Percentiles rank a stretch among this genome's conserved stretches.
phyloP scores from a whole-genome alignment of 2,888 invertebrate genomes.

The Coelinius sp. region DNA sequence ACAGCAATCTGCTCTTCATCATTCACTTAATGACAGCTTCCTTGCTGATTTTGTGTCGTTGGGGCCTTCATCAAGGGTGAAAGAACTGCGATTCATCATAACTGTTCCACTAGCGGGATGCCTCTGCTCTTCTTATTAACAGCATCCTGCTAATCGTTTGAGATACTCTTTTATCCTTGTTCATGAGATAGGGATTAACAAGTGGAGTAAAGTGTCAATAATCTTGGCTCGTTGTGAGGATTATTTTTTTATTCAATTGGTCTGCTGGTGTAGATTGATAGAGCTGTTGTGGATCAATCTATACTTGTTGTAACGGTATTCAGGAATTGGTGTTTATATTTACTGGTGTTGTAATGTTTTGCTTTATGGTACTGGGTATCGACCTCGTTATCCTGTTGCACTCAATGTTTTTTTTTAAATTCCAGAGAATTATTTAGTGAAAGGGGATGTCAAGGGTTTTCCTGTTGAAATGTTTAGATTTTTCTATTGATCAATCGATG shows the following conservation, averaged over 20 bases:
- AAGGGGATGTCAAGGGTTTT: background rate
- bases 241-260: background rate
- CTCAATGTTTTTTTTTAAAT: background rate
- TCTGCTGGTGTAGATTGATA: background rate
- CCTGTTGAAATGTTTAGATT: background rate
- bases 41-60: slow-evolving; percentile 23
- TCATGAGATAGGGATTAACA: background rate
- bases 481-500: background rate
- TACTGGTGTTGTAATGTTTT: background rate
- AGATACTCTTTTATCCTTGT: slow-evolving; percentile 9
- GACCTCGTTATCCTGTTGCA: background rate
- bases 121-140: slow-evolving; percentile 66
- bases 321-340: background rate
- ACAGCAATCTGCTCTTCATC: background rate
- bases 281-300: background rate
- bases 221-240: background rate
- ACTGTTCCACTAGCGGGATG: slow-evolving; percentile 69
- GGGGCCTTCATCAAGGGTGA: slow-evolving; percentile 31
- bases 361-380: background rate
- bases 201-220: slow-evolving; percentile 1
- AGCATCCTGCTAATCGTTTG: slow-evolving; percentile 64
- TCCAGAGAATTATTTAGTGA: background rate
- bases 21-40: background rate
- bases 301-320: slow-evolving; percentile 15
- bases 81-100: slow-evolving; percentile 60